A percentile compares a stretch with the other conserved stretches of the same genome.
These are phyloP conservation scores for Lycaena phlaeas DNA, from an alignment of 2,888 invertebrate genomes.

Conservation along the genomic window DNA sequence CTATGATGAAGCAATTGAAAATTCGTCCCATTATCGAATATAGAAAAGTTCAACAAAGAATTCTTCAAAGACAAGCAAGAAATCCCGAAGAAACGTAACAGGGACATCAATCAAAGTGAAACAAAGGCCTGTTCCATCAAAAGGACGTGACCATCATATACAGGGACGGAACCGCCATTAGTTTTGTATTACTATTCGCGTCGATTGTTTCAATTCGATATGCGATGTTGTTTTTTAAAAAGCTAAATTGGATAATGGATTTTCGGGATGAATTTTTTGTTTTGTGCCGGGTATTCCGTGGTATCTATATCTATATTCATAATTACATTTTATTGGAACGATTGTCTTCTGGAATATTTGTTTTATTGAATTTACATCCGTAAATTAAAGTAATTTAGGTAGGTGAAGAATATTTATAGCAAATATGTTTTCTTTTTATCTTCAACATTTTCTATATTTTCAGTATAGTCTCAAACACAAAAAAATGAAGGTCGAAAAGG, in stretches of 20 bases:
- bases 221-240: too few species aligned
- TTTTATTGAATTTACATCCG: too few species aligned
- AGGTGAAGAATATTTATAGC: too few species aligned
- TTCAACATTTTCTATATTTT: too few species aligned
- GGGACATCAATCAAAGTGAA: slow-evolving; percentile 40
- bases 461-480: too few species aligned
- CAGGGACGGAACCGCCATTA: slow-evolving; percentile 14
- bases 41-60: slow-evolving; percentile 30
- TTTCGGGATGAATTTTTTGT: too few species aligned
- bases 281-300: too few species aligned
- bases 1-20: slow-evolving; percentile 29
- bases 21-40: slow-evolving; percentile 28
- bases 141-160: slow-evolving; percentile 27
- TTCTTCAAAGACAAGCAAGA: slow-evolving; percentile 23
- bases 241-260: neutral
- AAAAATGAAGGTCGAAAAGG: too few species aligned
- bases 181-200: slow-evolving; percentile 1
- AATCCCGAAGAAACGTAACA: slow-evolving; percentile 33
- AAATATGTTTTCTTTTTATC: too few species aligned
- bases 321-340: neutral
- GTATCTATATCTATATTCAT: neutral
- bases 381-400: too few species aligned
- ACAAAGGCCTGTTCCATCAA: slow-evolving; percentile 31
- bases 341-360: too few species aligned
- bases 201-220: neutral